phyloP scores from a whole-genome alignment of 1,140 invertebrate genomes.

The Drosophila jambulina region DNA sequence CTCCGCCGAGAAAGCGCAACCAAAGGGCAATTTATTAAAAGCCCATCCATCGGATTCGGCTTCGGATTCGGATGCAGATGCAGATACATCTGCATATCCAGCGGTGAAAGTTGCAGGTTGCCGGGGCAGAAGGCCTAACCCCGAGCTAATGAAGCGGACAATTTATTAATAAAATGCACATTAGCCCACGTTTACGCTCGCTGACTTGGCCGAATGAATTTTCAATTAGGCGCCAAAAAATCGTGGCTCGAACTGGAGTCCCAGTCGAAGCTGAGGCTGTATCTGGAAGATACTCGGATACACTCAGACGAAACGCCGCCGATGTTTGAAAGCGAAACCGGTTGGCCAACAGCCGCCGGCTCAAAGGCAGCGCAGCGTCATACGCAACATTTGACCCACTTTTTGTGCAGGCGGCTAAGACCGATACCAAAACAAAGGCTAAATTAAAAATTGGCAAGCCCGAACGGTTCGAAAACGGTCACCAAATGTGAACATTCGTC shows the following conservation, averaged over 20 bases:
- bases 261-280: conserved; percentile 14
- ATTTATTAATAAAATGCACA: conserved; percentile 78
- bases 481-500: conserved; percentile 36
- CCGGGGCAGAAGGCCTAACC: conserved; percentile 29
- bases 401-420: conserved; percentile 48
- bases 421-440: conserved; percentile 25
- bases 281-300: conserved; percentile 50
- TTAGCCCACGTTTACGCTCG: conserved; percentile 67
- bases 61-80: conserved; percentile 1
- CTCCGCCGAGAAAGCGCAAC: conserved; percentile 63
- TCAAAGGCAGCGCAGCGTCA: conserved; percentile 44
- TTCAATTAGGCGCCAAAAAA: conserved; percentile 73
- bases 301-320: conserved; percentile 56
- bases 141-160: conserved; percentile 71
- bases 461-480: conserved; percentile 24
- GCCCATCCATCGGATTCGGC: conserved; percentile 50
- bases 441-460: conserved; percentile 70
- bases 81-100: conserved; percentile 24
- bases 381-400: conserved; percentile 79
- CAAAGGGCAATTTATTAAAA: conserved; percentile 79
- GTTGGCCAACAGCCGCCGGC: conserved; percentile 47
- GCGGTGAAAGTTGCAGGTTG: conserved; percentile 68
- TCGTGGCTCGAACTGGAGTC: conserved; percentile 30
- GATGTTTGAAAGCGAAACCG: conserved; percentile 61
- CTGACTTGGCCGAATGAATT: conserved; percentile 72